Percentiles rank a stretch among this genome's conserved stretches.
These are phyloP conservation scores for Alosa alosa DNA, from an alignment of 2,113 vertebrate genomes.

Conservation along the genomic window DNA sequence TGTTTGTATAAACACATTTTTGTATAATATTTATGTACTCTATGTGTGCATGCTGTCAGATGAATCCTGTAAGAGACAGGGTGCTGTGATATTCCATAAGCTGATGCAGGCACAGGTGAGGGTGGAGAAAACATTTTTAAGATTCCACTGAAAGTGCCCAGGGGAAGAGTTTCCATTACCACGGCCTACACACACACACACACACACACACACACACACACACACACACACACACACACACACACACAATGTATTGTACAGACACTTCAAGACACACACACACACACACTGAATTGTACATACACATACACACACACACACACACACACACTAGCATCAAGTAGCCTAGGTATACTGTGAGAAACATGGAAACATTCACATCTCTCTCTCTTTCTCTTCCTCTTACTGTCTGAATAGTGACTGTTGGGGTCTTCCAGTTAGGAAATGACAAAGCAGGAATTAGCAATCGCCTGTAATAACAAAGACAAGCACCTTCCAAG, in stretches of 20 bases:
- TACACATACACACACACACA: not conserved
- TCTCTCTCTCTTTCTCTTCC: not conserved
- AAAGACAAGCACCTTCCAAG: not conserved
- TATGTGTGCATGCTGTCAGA: not conserved
- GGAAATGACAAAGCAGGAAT: constrained; percentile 3
- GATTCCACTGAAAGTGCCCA: not conserved
- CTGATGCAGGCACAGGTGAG: not conserved
- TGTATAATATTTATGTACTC: not conserved
- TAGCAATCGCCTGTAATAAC: not conserved
- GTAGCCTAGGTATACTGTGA: not conserved
- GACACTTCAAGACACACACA: not conserved
- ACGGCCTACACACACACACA: not conserved
- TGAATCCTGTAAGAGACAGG: not conserved
- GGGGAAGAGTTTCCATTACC: not conserved
- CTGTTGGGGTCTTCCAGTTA: not conserved
- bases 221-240: too few species aligned
- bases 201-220: constrained; percentile 19
- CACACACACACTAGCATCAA: not conserved
- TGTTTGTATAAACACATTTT: not conserved
- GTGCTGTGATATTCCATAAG: not conserved
- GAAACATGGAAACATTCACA: not conserved
- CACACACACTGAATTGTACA: not conserved
- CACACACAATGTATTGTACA: not conserved
- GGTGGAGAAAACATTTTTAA: not conserved
- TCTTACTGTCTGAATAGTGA: not conserved